Percentiles rank a stretch among this genome's conserved stretches.
phyloP scores from a whole-genome alignment of 2,113 vertebrate genomes.

The Felis chaus region DNA sequence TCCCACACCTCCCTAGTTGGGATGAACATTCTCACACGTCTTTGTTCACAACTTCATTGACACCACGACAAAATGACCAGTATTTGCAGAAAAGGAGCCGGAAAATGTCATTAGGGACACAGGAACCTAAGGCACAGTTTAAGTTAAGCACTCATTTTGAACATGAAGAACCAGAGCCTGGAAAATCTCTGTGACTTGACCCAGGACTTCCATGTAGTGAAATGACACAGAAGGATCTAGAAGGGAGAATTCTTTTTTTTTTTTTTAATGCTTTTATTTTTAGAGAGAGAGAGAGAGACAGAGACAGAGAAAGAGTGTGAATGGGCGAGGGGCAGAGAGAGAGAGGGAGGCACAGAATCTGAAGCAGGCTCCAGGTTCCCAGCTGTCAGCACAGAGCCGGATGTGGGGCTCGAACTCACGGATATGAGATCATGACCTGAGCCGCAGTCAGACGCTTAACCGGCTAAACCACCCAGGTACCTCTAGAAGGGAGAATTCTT shows the following conservation, averaged over 20 bases:
- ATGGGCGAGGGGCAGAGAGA: no score
- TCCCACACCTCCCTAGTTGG: neutral
- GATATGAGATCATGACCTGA: no score
- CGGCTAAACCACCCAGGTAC: no score
- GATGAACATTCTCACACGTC: neutral
- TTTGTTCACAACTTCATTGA: neutral
- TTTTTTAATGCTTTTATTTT: no score
- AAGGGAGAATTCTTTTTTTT: neutral
- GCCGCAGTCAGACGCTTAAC: no score
- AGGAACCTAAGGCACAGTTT: neutral
- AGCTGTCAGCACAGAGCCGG: no score
- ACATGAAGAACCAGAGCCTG: neutral
- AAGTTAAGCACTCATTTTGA: neutral
- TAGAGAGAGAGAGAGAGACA: no score
- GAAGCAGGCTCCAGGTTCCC: no score
- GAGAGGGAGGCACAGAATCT: no score
- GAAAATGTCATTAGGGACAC: neutral
- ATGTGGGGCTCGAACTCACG: no score
- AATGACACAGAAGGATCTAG: neutral
- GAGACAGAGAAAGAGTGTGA: no score
- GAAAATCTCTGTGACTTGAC: neutral
- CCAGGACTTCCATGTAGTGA: neutral
- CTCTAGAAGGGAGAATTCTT: neutral
- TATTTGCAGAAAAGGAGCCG: neutral
- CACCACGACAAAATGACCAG: neutral